Evolutionary conservation across 2,888 invertebrate species (phyloP), one percentile per base, ranked within the genome.

Genomic region (Sinhomidia bicolor): DNA sequence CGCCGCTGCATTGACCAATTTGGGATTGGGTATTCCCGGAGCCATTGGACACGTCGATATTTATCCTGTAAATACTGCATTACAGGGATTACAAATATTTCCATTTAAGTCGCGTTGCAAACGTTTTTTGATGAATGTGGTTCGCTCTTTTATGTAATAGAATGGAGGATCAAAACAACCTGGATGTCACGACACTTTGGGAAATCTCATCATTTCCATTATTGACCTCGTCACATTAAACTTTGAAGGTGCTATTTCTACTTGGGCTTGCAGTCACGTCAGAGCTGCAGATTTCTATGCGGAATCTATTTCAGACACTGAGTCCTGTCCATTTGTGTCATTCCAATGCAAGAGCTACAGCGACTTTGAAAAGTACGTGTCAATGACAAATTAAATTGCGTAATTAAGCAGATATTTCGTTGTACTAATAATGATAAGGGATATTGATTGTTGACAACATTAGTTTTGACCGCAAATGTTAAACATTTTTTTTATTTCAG

Each of bases 21-120:
- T 92, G 41, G 92, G 92, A n/a, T 84, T 92, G 20, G 91, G 92
- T 26, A 90, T 90, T n/a, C 26, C 87, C 0, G 88, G 79, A 6
- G 78, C 91, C 4, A 82, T 92, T 26, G 94, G 94, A 29, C 93
- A 94, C 88, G 93, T 94, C 0, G 94, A 94, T 90, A 93, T 94
- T 86, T 94, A 93, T 90, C 93, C 93, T 6, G 88, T 88, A 80
- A 78, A 26, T 51, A 23, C 4, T n/a, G n/a, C n/a, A n/a, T n/a
- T n/a, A n/a, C n/a, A n/a, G n/a, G n/a, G n/a, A n/a, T n/a, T n/a
- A n/a, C n/a, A n/a, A n/a, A n/a, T n/a, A n/a, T n/a, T n/a, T n/a
- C n/a, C n/a, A n/a, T n/a, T n/a, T n/a, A n/a, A n/a, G n/a, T n/a
- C n/a, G n/a, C n/a, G n/a, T n/a, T n/a, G n/a, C n/a, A n/a, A n/a